Evolutionary conservation across 1,140 invertebrate genomes (phyloP).

Genomic region (Tigriopus japonicus): DNA sequence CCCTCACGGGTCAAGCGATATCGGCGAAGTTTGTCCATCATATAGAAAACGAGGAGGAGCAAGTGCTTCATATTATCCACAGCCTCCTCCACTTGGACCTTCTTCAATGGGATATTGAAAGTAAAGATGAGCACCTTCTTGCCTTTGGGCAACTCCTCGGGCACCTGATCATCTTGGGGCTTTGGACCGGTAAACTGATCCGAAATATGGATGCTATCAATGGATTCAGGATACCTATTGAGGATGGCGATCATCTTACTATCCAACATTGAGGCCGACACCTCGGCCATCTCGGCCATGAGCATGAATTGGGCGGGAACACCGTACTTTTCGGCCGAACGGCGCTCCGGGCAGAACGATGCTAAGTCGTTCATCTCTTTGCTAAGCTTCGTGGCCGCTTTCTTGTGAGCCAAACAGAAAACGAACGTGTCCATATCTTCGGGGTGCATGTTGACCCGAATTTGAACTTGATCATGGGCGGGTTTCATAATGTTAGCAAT

Average conservation of each 20-base stretch:
- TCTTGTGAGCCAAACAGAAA: conserved; percentile 74
- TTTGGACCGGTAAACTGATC: conserved; percentile 83
- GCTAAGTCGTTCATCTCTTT: conserved; percentile 90
- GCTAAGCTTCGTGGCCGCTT: conserved; percentile 53
- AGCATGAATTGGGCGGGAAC: conserved; percentile 57
- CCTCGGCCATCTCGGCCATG: conserved; percentile 77
- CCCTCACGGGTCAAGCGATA: conserved; percentile 78
- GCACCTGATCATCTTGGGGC: conserved; percentile 46
- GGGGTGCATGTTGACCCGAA: conserved; percentile 65
- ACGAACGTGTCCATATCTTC: conserved; percentile 88
- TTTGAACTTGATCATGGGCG: conserved; percentile 57
- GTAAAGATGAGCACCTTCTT: conserved; percentile 64
- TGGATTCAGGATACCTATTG: conserved; percentile 58
- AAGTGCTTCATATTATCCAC: conserved; percentile 56
- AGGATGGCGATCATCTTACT: conserved; percentile 57
- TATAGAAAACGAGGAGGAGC: conserved; percentile 70
- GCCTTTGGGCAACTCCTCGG: conserved; percentile 42
- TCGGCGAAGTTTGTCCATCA: conserved; percentile 72
- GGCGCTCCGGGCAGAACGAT: conserved; percentile 76
- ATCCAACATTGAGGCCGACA: conserved; percentile 56
- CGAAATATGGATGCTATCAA: conserved; percentile 93
- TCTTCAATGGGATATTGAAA: conserved; percentile 40
- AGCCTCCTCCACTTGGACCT: conserved; percentile 24
- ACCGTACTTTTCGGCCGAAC: conserved; percentile 66
- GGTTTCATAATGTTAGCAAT: conserved; percentile 66